Percentiles rank a stretch among this genome's conserved stretches.
Conservation (phyloP, 2,113 vertebrate genomes). For the Pithys albifrons region DNA sequence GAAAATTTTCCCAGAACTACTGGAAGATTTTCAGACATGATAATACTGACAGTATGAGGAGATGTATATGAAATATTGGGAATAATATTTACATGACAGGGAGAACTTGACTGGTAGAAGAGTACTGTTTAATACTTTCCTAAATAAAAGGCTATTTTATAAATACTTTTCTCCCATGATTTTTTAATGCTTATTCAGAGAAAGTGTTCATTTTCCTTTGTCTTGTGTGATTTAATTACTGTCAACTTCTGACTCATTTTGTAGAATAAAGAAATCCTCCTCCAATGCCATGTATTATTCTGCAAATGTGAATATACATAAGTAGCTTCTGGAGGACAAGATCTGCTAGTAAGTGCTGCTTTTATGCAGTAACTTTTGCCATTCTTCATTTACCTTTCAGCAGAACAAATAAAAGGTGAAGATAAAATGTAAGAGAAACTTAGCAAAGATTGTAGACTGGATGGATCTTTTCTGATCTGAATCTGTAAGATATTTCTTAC, state of each 20-base stretch:
- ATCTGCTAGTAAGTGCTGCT: neutral
- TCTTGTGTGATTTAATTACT: neutral
- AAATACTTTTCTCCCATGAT: neutral
- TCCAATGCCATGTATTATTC: neutral
- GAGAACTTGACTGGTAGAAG: neutral
- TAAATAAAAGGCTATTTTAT: neutral
- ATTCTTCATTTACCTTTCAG: neutral
- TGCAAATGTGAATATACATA: neutral
- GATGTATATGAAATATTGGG: neutral
- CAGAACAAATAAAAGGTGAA: neutral
- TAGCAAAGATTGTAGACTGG: neutral
- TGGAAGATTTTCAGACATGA: neutral
- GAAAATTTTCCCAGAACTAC: neutral
- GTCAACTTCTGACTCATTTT: neutral
- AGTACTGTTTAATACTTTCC: neutral
- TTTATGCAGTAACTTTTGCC: neutral
- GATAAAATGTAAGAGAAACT: neutral
- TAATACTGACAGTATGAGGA: neutral
- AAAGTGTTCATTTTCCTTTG: neutral
- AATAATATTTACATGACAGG: neutral
- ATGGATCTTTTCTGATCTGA: neutral
- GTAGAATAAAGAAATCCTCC: neutral
- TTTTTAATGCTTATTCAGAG: neutral
- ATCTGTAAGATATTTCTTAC: neutral
- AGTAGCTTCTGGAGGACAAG: neutral